Evolutionary conservation across 2,888 invertebrate species (phyloP).

Genomic region (Allolobophora icterica): DNA sequence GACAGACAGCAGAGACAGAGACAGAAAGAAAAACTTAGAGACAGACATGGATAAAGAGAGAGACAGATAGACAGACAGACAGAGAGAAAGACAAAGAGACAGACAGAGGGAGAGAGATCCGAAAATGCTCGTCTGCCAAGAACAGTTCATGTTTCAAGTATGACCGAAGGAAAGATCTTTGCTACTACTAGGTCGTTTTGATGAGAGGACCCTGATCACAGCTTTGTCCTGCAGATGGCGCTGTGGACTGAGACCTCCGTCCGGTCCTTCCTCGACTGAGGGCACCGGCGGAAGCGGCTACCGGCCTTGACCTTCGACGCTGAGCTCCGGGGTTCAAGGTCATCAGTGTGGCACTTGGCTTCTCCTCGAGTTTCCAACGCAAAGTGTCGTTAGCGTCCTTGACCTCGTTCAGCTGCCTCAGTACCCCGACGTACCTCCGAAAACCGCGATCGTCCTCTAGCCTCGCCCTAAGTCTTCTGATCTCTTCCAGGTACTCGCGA

Average conservation of each 20-base stretch:
- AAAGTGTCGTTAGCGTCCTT: conserved; percentile 40
- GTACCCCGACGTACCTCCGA: conserved; percentile 43
- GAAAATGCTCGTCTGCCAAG: too few species aligned
- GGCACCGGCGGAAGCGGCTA: not conserved
- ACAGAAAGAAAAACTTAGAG: too few species aligned
- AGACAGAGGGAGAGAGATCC: too few species aligned
- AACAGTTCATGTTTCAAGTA: too few species aligned
- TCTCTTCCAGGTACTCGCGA: conserved; percentile 30
- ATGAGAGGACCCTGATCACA: not conserved
- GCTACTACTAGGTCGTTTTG: not conserved
- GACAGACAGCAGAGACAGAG: too few species aligned
- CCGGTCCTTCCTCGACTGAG: not conserved
- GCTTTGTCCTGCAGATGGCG: not conserved
- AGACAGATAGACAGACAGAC: too few species aligned
- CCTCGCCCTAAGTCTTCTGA: conserved; percentile 37
- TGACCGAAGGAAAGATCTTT: not conserved
- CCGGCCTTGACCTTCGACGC: not conserved
- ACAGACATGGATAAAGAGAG: too few species aligned
- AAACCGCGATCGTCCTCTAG: conserved; percentile 41
- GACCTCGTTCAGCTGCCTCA: conserved; percentile 42
- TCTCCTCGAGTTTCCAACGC: conserved; percentile 18
- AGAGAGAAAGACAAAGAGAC: too few species aligned
- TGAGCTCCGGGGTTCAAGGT: not conserved
- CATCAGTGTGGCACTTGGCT: not conserved
- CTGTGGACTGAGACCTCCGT: not conserved